Evolutionary conservation across 2,113 vertebrate species (phyloP).

Genomic region (Catharus bicknelli): DNA sequence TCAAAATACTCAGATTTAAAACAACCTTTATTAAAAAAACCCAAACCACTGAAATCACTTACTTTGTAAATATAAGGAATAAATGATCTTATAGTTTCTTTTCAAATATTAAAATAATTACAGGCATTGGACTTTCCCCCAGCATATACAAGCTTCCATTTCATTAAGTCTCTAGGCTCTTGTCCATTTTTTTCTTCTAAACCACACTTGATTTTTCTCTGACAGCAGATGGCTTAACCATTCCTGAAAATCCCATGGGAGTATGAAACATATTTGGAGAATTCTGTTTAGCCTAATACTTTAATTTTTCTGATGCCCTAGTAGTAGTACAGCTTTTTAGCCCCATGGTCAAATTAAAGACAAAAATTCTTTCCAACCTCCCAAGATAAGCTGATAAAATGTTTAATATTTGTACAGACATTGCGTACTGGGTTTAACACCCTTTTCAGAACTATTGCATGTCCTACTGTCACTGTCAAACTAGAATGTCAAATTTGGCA

Average conservation of each 20-base stretch:
- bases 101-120: not conserved
- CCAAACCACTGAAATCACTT: not conserved
- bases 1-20: not conserved
- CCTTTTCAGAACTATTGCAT: not conserved
- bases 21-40: not conserved
- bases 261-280: slow-evolving; percentile 52
- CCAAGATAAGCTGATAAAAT: not conserved
- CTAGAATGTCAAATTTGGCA: not conserved
- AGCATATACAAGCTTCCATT: slow-evolving; percentile 44
- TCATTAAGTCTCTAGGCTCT: slow-evolving; percentile 56
- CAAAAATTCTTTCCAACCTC: not conserved
- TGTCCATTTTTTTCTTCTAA: slow-evolving; percentile 51
- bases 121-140: not conserved
- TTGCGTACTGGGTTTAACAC: not conserved
- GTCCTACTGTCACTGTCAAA: not conserved
- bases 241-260: slow-evolving; percentile 45
- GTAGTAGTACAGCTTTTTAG: slow-evolving; percentile 37
- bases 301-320: slow-evolving; percentile 45
- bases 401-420: not conserved
- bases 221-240: slow-evolving; percentile 52
- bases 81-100: not conserved
- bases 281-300: slow-evolving; percentile 32
- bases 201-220: slow-evolving; percentile 38
- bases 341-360: slow-evolving; percentile 11
- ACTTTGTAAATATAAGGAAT: not conserved